Evolutionary conservation across 2,888 invertebrate species (phyloP).

Genomic region (Octodonta nipae): DNA sequence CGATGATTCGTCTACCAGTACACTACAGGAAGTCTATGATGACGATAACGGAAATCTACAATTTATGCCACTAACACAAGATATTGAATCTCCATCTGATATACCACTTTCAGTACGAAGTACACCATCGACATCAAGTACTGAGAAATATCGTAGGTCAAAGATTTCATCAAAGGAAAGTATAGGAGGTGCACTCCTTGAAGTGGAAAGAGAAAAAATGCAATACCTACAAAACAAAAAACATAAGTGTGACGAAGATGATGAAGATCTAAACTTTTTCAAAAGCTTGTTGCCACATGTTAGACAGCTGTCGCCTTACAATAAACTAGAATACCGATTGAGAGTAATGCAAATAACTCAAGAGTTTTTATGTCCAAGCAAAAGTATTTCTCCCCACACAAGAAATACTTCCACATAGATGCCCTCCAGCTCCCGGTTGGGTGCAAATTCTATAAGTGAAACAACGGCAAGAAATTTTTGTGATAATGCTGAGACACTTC

Average conservation of each 20-base stretch:
- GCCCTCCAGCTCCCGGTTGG: too few species aligned
- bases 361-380: too few species aligned
- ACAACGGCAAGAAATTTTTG: too few species aligned
- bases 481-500: too few species aligned
- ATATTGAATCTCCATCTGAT: too few species aligned
- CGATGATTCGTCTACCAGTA: background rate
- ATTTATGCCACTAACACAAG: too few species aligned
- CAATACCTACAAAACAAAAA: background rate
- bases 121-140: background rate
- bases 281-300: background rate
- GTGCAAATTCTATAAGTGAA: too few species aligned
- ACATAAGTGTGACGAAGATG: background rate
- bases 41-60: background rate
- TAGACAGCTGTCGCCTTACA: background rate
- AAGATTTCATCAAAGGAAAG: background rate
- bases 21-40: background rate
- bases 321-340: background rate
- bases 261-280: constrained; percentile 1
- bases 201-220: background rate
- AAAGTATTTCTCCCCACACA: too few species aligned
- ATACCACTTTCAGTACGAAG: too few species aligned
- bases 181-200: background rate
- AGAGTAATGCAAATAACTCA: too few species aligned
- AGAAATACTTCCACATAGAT: too few species aligned
- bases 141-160: background rate